Base-by-base conservation (phyloP, 2,113 vertebrate genomes). In the Hyla sarda region DNA sequence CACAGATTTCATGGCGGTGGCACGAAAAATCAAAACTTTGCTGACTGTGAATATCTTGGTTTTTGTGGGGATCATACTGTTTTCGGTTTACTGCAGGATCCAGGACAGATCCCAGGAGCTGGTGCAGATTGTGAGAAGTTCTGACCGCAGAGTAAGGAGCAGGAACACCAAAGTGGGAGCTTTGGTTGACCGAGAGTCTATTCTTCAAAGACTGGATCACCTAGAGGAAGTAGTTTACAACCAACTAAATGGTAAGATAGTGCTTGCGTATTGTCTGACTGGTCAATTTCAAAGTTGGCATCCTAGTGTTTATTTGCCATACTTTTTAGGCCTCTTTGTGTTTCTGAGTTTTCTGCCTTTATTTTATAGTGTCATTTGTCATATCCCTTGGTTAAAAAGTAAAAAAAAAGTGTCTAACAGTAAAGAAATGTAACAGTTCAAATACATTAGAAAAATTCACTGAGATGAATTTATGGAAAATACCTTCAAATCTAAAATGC, bases 21-120 rank as follows among this genome's bases (percentile, higher is more conserved):
- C 97, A 96, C 95, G 98, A 92, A 98, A 95, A 94, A 97, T 99
- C 92, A 97, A 97, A 96, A 98, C 98, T 96, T 96, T 99, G 96
- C 96, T 99, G 96, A 98, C 98, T 89, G 97, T 99, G 89, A 99
- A 99, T 95, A 98, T 99, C 88, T 90, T 99, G 87, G 97, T 97
- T 90, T 98, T 99, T 79, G 96, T 98, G 90, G 98, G 97, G 74
- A 97, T 99, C 91, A 95, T 99, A 89, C 92, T 99, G 88, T 99
- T 99, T 94, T 99, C 98, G 47, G 97, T 96, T 30, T 99, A 98
- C 96, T 99, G 98, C 95, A 95, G 98, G 93, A 96, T 99, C 90
- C 97, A 97, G 91, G 97, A 96, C 92, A 96, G 97, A 82, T 96
- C 97, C 28, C 96, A 96, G 88, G 96, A 97, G 92, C 94, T 97